Evolutionary conservation across 2,797 vertebrate genomes (phyloP).

Genomic region (Carapus acus): DNA sequence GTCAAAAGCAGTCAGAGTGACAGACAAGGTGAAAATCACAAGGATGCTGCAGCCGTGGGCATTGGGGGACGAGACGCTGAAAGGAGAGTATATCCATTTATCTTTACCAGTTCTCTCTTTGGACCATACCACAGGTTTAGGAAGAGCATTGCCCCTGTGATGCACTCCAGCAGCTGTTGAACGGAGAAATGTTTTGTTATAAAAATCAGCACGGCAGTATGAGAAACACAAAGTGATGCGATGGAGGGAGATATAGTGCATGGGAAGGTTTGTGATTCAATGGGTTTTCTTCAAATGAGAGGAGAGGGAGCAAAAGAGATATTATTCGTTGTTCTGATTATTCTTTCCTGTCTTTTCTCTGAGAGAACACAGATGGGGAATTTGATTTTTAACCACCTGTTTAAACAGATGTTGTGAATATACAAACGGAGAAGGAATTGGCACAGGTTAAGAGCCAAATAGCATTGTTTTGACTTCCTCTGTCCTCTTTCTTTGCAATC

Average conservation of each 20-base stretch:
- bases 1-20: conserved; percentile 41
- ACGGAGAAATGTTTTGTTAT: conserved; percentile 61
- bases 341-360: conserved; percentile 4
- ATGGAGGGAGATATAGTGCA: too few species aligned
- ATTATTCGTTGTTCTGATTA: conserved; percentile 1
- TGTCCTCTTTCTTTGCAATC: conserved; percentile 11
- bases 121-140: conserved; percentile 55
- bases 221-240: conserved; percentile 13
- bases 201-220: conserved; percentile 7
- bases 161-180: conserved; percentile 55
- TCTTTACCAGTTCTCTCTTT: conserved; percentile 67
- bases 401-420: conserved; percentile 37
- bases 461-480: conserved; percentile 19
- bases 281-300: conserved; percentile 17
- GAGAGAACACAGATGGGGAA: conserved; percentile 7
- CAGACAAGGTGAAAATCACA: conserved; percentile 35
- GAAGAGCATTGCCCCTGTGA: conserved; percentile 55
- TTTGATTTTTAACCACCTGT: conserved; percentile 15
- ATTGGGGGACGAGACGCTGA: conserved; percentile 56
- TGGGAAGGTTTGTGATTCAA: conserved; percentile 4
- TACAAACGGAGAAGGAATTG: conserved; percentile 31
- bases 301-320: conserved; percentile 16
- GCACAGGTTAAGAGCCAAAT: conserved; percentile 13
- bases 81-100: conserved; percentile 41
- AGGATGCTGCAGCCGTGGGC: conserved; percentile 38